Evolutionary conservation across 2,797 vertebrate species (phyloP), one percentile per base, ranked within the genome.

Genomic region (Philypnodon macrostomus): DNA sequence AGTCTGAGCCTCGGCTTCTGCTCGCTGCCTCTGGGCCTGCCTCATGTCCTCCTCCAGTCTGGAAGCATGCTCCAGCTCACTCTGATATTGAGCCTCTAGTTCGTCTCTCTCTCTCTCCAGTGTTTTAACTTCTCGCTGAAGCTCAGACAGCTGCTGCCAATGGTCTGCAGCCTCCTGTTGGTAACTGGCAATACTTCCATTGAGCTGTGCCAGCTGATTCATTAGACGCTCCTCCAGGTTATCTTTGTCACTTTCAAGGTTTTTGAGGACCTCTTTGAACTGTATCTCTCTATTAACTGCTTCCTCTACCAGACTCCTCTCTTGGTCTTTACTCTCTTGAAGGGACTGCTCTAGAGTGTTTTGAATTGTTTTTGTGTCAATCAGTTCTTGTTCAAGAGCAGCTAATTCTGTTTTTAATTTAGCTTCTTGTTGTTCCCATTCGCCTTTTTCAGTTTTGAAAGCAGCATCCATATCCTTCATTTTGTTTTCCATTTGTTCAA

Each of bases 171-270:
- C 87, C 63, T 97, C 93, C 68, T 99, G 96, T 77, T 97, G 95
- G 66, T 98, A 98, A 79, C 93, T 92, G 0, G 95, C 97, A 7
- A 99, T 97, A 70, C 92, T 97, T 23, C 97, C 95, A n/a, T 99
- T 99, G 42, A 99, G 91, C 80, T 97, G 94, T 32, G 97, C 96
- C 77, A 99, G 58, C 59, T 99, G 96, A 83, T 98, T 95, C 97
- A 99, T 99, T 27, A 99, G 88, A 52, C 91, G 87, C 70, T 99
- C 97, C 82, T 99, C 97, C 47, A 99, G 84, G 62, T 98, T 95
- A 52, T 98, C 97, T 49, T 96, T 98, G 71, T 98, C 96, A 0
- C 80, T 64, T 58, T 93, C 95, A 2, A 95, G 82, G 0, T 88
- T 82, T 36, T 61, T 82, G 29, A 87, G 83, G 47, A 91, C 78